Evolutionary conservation across 2,113 vertebrate species (phyloP), one percentile per base, ranked within the genome.

Genomic region (Dinomys branickii): DNA sequence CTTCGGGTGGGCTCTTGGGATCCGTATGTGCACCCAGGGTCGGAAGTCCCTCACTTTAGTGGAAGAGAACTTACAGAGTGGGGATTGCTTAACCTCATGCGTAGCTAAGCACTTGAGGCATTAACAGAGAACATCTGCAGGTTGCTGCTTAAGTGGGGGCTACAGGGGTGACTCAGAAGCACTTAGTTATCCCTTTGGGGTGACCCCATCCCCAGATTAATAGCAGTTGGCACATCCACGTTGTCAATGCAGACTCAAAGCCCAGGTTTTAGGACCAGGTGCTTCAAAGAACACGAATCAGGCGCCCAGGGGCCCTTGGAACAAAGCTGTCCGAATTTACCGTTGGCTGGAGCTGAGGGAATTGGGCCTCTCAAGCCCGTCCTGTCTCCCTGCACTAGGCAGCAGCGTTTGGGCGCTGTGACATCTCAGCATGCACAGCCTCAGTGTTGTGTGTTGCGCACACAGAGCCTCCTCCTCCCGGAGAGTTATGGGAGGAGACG

Each of bases 401-500:
- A 50, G 67, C n/a, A 9, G 4, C 83, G 67, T 96, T 61, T 52
- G 20, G 75, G 28, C 67, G 61, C 56, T 58, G 28, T 50, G 0
- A 1, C 0, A 77, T 73, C 35, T 58, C 12, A 5, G 20, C 13
- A 28, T 20, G 35, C n/a, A 1, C 54, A 61, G 28, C 4, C 0
- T 0, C 90, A 63, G 50, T 59, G 67, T 50, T 63, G 83, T 81
- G 75, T 96, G 71, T 88, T 85, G 10, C 80, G 35, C 88, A 33
- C 90, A 52, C 4, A 44, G 17, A 63, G 14, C 75, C 50, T 91
- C 71, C 59, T 71, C 63, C 58, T n/a, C 63, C 58, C 41, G 1
- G 75, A 75, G 41, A n/a, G 2, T 2, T 26, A 44, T 52, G 50
- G 38, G 73, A 92, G 56, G 69, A 47, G 63, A 26, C 19, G 22